Evolutionary conservation across 2,113 vertebrate species (phyloP), one percentile per base, ranked within the genome.

Genomic region (Aleadryas rufinucha): DNA sequence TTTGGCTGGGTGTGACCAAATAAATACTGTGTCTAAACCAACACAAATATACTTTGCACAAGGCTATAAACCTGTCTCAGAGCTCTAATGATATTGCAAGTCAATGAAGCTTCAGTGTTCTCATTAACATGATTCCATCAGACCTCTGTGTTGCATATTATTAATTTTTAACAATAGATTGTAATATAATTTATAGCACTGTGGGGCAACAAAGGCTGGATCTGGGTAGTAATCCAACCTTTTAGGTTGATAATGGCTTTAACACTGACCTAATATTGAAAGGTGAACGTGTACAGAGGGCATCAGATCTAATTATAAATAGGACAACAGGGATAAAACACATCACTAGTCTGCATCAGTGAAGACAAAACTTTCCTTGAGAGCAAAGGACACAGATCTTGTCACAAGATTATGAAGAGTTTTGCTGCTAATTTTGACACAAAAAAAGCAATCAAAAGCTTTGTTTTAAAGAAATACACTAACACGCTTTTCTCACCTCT

Each of bases 41-140:
- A 87, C 60, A 94, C 75, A 92, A 92, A 94, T 75, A 91, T 5
- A 71, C 82, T 86, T 89, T 72, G 72, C 77, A 87, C 87, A 89
- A 92, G 80, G 69, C 93, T 91, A 96, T 92, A 97, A 95, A 95
- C 91, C 87, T 95, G 93, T 87, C 86, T 92, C 72, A 31, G 64
- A 89, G 60, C 91, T 91, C 89, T 95, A 97, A 97, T 92, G 87
- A 95, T 82, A 95, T 71, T 95, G 91, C 89, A 96, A 95, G 93
- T 95, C 91, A 95, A 92, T 94, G 93, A 95, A 95, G 93, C 95
- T 94, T 96, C 91, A 84, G 93, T 52, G n/a, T 89, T 94, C 89
- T 95, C 93, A 93, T 96, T 95, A 95, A 93, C 64, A 50, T 74
- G 64, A 95, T 89, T 95, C 93, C 74, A 95, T 90, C 87, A 96